Evolutionary conservation across 2,113 vertebrate species (phyloP).

Genomic region (Gobius niger): DNA sequence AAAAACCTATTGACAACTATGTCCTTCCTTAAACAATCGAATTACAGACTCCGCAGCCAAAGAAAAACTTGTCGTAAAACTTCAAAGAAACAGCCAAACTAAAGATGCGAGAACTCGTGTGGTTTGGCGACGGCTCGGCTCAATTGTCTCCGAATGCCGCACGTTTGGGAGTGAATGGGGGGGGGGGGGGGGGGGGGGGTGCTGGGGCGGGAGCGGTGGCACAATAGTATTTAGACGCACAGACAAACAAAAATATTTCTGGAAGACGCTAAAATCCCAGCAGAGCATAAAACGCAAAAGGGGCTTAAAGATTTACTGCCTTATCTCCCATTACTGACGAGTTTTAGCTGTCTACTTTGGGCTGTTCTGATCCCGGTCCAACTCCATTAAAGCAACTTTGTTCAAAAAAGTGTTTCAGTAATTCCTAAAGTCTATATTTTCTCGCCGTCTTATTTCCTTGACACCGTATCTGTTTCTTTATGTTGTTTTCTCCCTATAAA

Average conservation of each 20-base stretch:
- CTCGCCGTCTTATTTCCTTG: slow-evolving; percentile 65
- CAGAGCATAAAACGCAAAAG: slow-evolving; percentile 70
- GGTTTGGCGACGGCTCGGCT: slow-evolving; percentile 31
- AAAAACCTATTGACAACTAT: slow-evolving; percentile 14
- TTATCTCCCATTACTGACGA: slow-evolving; percentile 76
- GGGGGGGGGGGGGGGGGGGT: too few relatives aligned
- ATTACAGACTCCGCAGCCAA: slow-evolving; percentile 15
- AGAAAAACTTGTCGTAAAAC: slow-evolving; percentile 35
- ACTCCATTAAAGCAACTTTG: slow-evolving; percentile 70
- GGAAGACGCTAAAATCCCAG: slow-evolving; percentile 74
- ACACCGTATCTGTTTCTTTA: slow-evolving; percentile 73
- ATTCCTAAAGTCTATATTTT: slow-evolving; percentile 76
- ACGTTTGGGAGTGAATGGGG: slow-evolving; percentile 49
- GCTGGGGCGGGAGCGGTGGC: slow-evolving; percentile 38
- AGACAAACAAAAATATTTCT: slow-evolving; percentile 70
- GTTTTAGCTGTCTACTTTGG: slow-evolving; percentile 71
- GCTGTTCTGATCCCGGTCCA: slow-evolving; percentile 77
- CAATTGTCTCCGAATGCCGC: slow-evolving; percentile 47
- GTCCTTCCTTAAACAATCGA: slow-evolving; percentile 16
- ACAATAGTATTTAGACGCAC: slow-evolving; percentile 61
- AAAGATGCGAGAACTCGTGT: slow-evolving; percentile 36
- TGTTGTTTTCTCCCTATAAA: slow-evolving; percentile 70
- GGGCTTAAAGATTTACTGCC: slow-evolving; percentile 78
- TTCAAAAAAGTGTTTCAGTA: slow-evolving; percentile 62
- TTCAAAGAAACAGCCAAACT: slow-evolving; percentile 32